Evolutionary conservation across 2,797 vertebrate genomes (phyloP).

Genomic region (Yasuhikotakia modesta): DNA sequence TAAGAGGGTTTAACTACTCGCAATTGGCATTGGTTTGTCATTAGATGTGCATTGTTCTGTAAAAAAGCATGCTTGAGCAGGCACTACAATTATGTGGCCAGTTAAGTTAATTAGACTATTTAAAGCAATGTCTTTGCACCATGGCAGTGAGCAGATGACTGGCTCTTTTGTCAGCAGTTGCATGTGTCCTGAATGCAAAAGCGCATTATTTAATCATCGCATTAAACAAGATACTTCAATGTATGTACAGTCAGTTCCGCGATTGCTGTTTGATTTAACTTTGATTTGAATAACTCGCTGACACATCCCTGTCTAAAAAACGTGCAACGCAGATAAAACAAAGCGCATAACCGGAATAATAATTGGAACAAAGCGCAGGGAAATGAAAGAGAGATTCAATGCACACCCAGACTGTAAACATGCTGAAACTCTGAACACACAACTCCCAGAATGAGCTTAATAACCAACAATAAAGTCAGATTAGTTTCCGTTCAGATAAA

Average conservation of each 20-base stretch:
- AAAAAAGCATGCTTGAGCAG: conserved; percentile 71
- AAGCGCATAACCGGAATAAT: not conserved
- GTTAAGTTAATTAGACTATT: conserved; percentile 75
- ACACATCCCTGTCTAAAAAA: not conserved
- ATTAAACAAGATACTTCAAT: conserved; percentile 6
- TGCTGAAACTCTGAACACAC: not conserved
- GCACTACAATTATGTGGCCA: conserved; percentile 74
- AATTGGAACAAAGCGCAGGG: not conserved
- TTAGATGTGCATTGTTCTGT: conserved; percentile 73
- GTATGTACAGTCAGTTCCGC: conserved; percentile 43
- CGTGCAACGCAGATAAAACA: not conserved
- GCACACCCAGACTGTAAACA: not conserved
- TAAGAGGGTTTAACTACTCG: conserved; percentile 72
- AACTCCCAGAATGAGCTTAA: not conserved
- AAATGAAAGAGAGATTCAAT: conserved; percentile 1
- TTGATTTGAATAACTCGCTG: not conserved
- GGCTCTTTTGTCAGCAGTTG: conserved; percentile 11
- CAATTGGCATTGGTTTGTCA: conserved; percentile 74
- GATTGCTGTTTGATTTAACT: conserved; percentile 3
- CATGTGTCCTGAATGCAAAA: not conserved
- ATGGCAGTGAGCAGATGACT: conserved; percentile 28
- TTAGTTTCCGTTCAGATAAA: not conserved
- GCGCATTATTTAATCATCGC: not conserved
- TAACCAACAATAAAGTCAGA: not conserved
- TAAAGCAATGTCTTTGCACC: conserved; percentile 51